Conservation (phyloP, 2,113 vertebrate species). For the Aspiorhynchus laticeps region DNA sequence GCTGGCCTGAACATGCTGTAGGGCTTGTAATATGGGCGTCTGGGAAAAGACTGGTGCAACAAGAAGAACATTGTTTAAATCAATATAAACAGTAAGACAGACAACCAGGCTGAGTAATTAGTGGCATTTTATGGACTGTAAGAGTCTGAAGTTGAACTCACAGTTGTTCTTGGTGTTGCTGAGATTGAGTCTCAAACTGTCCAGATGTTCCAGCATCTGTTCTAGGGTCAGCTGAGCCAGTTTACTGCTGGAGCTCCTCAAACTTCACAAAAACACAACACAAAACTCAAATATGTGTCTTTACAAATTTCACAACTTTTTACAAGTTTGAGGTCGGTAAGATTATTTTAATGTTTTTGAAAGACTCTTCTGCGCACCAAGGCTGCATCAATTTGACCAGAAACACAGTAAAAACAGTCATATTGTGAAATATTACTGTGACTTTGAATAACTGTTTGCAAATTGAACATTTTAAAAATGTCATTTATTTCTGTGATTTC, state of each 20-base stretch:
- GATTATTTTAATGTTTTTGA: too few species aligned
- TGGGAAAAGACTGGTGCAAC: conserved; percentile 87
- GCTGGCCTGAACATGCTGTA: conserved; percentile 96
- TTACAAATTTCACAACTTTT: too few species aligned
- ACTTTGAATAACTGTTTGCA: too few species aligned
- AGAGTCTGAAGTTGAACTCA: conserved; percentile 52
- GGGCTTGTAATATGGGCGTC: conserved; percentile 92
- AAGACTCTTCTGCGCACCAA: too few species aligned
- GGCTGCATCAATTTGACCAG: background rate
- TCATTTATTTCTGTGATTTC: background rate
- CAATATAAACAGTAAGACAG: background rate
- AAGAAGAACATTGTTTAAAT: background rate
- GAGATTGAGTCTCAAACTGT: conserved; percentile 89
- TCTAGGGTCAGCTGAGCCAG: conserved; percentile 94
- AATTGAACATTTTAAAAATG: background rate
- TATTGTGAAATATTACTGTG: too few species aligned
- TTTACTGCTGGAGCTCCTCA: conserved; percentile 95
- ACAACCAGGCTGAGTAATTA: background rate
- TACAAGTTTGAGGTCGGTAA: too few species aligned
- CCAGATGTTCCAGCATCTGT: conserved; percentile 95
- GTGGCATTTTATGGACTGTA: background rate
- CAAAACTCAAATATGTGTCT: background rate
- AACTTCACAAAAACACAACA: conserved; percentile 66
- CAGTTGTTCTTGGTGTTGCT: conserved; percentile 87
- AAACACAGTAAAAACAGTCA: background rate